phyloP scores from a whole-genome alignment of 2,888 invertebrate species.

The Orchestes rusci region DNA sequence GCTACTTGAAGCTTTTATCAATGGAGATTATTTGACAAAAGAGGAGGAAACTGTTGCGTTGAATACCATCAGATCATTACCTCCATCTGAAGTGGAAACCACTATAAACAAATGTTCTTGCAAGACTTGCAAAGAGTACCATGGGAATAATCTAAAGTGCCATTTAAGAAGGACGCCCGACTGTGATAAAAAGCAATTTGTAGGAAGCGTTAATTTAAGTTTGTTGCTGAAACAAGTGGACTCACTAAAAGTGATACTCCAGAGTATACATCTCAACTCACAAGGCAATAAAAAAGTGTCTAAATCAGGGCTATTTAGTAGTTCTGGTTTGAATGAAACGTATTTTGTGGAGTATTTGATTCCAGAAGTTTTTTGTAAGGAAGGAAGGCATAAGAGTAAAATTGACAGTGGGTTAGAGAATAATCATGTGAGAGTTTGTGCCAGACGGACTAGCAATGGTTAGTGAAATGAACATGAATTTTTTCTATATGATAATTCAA shows the following conservation, averaged over 20 bases:
- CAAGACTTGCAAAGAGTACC: constrained; percentile 37
- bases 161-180: constrained; percentile 25
- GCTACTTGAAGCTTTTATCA: constrained; percentile 37
- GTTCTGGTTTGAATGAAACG: constrained; percentile 34
- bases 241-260: constrained; percentile 43
- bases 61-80: constrained; percentile 41
- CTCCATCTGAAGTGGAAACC: constrained; percentile 39
- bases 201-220: constrained; percentile 25
- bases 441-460: constrained; percentile 43
- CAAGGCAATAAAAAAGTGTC: constrained; percentile 43
- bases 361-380: constrained; percentile 36
- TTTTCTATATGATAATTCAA: too few species aligned
- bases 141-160: constrained; percentile 30
- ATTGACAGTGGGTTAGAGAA: constrained; percentile 38
- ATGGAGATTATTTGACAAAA: constrained; percentile 42
- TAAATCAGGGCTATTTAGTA: constrained; percentile 26
- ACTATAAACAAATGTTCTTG: constrained; percentile 35
- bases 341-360: constrained; percentile 47
- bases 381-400: constrained; percentile 36
- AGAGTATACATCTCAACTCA: constrained; percentile 43
- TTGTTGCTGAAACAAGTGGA: constrained; percentile 39
- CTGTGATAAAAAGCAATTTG: not conserved
- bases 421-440: constrained; percentile 40
- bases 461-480: constrained; percentile 18
- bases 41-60: constrained; percentile 42